Evolutionary conservation across 2,113 vertebrate genomes (phyloP).

Genomic region (Plectropomus leopardus): DNA sequence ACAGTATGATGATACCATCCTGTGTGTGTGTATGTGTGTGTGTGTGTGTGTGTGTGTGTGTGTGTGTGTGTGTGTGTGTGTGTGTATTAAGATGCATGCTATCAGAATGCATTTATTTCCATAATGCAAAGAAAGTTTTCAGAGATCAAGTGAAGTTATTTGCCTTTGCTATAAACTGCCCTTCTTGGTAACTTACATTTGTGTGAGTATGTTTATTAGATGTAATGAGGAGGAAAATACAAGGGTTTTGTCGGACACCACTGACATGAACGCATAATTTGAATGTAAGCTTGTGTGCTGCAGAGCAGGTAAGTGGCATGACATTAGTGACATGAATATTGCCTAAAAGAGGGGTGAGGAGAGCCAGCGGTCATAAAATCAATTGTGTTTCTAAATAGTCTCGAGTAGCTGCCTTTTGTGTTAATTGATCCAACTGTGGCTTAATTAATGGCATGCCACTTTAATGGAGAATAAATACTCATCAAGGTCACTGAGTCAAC

Average conservation of each 20-base stretch:
- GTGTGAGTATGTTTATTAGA: background rate
- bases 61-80: background rate
- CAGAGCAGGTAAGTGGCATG: slow-evolving; percentile 37
- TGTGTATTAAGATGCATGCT: background rate
- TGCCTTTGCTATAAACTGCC: background rate
- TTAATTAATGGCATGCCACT: slow-evolving; percentile 55
- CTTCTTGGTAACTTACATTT: background rate
- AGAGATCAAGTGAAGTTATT: background rate
- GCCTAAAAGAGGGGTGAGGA: slow-evolving; percentile 35
- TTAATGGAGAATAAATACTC: slow-evolving; percentile 39
- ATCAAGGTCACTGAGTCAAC: slow-evolving; percentile 27
- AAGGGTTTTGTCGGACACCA: background rate
- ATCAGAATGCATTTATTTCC: background rate
- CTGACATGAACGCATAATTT: background rate
- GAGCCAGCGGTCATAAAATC: slow-evolving; percentile 51
- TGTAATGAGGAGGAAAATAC: background rate
- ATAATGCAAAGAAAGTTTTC: background rate
- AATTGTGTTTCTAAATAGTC: slow-evolving; percentile 47
- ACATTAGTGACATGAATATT: slow-evolving; percentile 31
- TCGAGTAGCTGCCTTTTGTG: slow-evolving; percentile 26
- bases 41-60: background rate
- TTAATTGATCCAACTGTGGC: slow-evolving; percentile 60
- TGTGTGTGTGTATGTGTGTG: slow-evolving; percentile 9
- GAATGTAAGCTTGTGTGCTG: slow-evolving; percentile 9
- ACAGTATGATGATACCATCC: background rate